Percentiles rank a stretch among this genome's conserved stretches.
Evolutionary conservation across 2,797 vertebrate species (phyloP).

Genomic region (Acipenser transmontanus): DNA sequence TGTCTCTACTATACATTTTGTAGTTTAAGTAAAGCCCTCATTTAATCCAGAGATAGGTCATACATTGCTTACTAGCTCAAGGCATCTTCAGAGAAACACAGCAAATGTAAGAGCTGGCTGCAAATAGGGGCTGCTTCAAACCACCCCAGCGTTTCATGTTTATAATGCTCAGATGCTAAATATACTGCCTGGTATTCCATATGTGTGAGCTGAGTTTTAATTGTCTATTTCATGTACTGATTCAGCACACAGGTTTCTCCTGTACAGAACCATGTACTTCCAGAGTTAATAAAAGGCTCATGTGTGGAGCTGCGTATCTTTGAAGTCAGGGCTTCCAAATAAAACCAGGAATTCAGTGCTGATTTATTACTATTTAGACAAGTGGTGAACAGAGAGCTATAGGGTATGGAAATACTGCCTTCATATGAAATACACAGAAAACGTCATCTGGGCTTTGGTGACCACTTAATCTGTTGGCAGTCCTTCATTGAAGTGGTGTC

Average conservation of each 20-base stretch:
- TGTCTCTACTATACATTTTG: not conserved
- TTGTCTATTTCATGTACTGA: constrained; percentile 17
- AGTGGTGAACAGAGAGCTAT: constrained; percentile 68
- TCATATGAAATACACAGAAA: constrained; percentile 51
- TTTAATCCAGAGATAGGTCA: constrained; percentile 13
- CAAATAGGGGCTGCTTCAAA: too few species aligned
- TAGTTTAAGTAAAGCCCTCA: constrained; percentile 13
- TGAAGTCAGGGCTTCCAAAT: constrained; percentile 38
- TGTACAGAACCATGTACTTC: constrained; percentile 20
- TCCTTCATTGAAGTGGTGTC: constrained; percentile 20
- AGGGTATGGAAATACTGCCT: constrained; percentile 55
- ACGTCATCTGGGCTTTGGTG: constrained; percentile 48
- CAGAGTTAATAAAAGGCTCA: constrained; percentile 49
- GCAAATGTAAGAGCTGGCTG: not conserved
- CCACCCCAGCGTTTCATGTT: not conserved
- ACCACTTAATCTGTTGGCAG: constrained; percentile 57
- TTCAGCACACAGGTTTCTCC: constrained; percentile 26
- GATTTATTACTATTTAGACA: constrained; percentile 86
- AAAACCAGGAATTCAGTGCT: constrained; percentile 62
- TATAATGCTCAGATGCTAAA: not conserved
- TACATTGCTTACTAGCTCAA: constrained; percentile 3
- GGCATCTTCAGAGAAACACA: not conserved
- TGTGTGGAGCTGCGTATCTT: constrained; percentile 32
- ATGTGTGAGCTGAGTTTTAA: constrained; percentile 11
- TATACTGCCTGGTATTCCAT: not conserved